Evolutionary conservation across 2,797 vertebrate genomes (phyloP), one percentile per base, ranked within the genome.

Genomic region (Staurois parvus): DNA sequence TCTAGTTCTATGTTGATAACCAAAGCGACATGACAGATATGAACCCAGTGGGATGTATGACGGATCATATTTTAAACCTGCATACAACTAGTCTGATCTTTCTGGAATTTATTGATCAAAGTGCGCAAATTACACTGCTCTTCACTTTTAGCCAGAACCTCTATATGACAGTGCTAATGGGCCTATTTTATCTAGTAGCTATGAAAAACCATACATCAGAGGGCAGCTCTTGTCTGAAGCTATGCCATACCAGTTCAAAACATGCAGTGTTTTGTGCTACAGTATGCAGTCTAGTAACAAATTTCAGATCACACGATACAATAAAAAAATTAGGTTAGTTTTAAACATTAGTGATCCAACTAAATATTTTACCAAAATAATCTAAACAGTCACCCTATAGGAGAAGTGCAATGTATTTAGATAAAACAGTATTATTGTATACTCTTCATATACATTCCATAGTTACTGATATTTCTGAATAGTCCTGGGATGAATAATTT

Each of bases 401-500:
- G 62, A 29, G 11, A 66, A 74, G 32, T 32, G 69, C 59, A 48
- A 79, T 52, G 56, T 52, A 28, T 10, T 66, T 73, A 52, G 26
- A 45, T 45, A n/a, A 79, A 52, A 79, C 11, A 30, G 34, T 34
- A 69, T 30, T 69, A 67, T 34, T 72, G 34, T 77, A 2, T 45
- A 85, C 59, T 30, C 2, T 64, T 70, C 72, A 26, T 69, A 78
- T 82, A 86, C 17, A n/a, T 82, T 77, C 29, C 52, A 17, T 68
- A 29, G 72, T n/a, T n/a, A 78, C 67, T 52, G 67, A 32, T 68
- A 45, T 86, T 68, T 67, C n/a, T 37, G 67, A 34, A 19, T 59
- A 74, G 79, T 85, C 29, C 80, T 83, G 85, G 68, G 30, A 86
- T 77, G 56, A 56, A 68, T 76, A 83, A 83, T 86, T 73, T 86